Base-by-base conservation (phyloP, 2,113 vertebrate genomes). In the Anser cygnoides region DNA sequence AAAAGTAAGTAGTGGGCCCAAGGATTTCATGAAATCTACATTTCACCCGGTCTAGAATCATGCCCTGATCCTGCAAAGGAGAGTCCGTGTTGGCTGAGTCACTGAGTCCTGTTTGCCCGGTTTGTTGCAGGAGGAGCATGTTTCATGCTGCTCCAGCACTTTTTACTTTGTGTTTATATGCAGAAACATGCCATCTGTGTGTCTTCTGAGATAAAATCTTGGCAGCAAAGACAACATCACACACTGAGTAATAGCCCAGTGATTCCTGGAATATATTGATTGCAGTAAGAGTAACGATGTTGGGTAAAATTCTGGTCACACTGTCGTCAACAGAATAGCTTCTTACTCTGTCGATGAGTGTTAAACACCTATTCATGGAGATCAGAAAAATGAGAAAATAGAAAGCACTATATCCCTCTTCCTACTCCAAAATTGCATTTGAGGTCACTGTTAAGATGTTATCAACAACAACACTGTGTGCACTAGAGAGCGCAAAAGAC, bases 171-270 rank as follows among this genome's bases (percentile, higher is more conserved):
- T 94, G 76, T 95, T 95, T 96, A 94, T 92, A 57, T 93, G 89
- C 92, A 92, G 89, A 91, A 95, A 89, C 49, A 52, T 23, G 31
- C 92, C 96, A 97, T 97, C 96, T 96, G 96, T 97, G 95, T 93
- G 92, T 94, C 96, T 96, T 96, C 91, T 93, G 94, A 93, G 87
- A 95, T 13, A 89, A 84, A 91, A 91, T 94, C 80, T 93, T 97
- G 96, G 96, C 96, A 94, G 92, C 57, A 89, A 68, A 92, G 92
- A 75, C 92, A 87, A 68, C 91, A 97, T 49, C 91, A 96, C 87
- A 93, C 89, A 75, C 68, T 95, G 96, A 96, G 92, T 94, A 95
- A 97, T 92, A 93, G 91, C 80, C 73, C 61, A 94, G 91, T 89
- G 91, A 93, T 87, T 94, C 94, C 91, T 94, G 92, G 86, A 96